Evolutionary conservation across 1,140 invertebrate species (phyloP), one percentile per base, ranked within the genome.

Genomic region (Wasmannia auropunctata): DNA sequence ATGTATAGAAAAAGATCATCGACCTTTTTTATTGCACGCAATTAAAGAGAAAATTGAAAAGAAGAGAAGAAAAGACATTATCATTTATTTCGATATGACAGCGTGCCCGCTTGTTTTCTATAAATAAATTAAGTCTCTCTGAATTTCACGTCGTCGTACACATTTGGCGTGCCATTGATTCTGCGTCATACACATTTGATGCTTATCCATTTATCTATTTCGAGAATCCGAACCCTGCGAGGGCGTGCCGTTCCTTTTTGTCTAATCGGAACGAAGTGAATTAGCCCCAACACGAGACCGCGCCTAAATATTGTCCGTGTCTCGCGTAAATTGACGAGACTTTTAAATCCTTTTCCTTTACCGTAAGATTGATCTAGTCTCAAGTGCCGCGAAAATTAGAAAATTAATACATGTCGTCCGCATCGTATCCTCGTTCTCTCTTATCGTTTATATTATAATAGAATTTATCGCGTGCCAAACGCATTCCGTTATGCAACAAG

Each of bases 201-300:
- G 54, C 31, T 72, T 81, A 56, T 72, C 46, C 49, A 76, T 88
- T 86, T 80, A 80, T 67, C 67, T 28, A 46, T 75, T 84, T 84
- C 11, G 10, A 19, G 69, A 10, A 58, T 25, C 46, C n/a, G n/a
- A 84, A 76, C 80, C 14, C 11, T 54, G 40, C 6, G 3, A 79
- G 51, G 87, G 77, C 7, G 72, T 11, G 88, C 22, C 76, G 11
- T 2, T 16, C 43, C 40, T 72, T 49, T 84, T 46, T 34, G 80
- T 84, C 40, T 88, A 89, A 88, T 88, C 87, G 81, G 51, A 60
- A n/a, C 40, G 31, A 74, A 89, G 54, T 85, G 54, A 87, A 85
- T 87, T 37, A 74, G 51, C 31, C 34, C 46, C 6, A 28, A 85
- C 40, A 75, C 28, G 62, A 75, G 85, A 76, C 88, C 85, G 31